A percentile compares a stretch with the other conserved stretches of the same genome.
These are phyloP conservation scores for Chiloscyllium punctatum DNA, from an alignment of 2,797 vertebrate genomes.

Conservation along the genomic window DNA sequence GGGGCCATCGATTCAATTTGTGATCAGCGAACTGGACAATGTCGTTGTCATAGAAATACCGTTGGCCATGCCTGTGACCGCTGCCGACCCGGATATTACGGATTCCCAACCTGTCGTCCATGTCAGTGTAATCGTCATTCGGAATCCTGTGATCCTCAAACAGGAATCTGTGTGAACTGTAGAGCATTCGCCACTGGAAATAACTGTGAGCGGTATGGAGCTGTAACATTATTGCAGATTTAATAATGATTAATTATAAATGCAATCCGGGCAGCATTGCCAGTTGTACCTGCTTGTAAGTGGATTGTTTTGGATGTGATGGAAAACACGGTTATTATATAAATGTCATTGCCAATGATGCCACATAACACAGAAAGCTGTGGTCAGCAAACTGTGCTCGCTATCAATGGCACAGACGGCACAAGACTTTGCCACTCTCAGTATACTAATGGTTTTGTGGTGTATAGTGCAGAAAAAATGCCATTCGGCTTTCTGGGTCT, in stretches of 20 bases:
- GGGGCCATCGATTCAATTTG: conserved; percentile 64
- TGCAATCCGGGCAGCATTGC: neutral
- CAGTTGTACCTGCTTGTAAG: neutral
- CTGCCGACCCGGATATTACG: conserved; percentile 65
- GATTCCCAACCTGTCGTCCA: conserved; percentile 68
- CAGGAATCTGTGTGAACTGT: conserved; percentile 63
- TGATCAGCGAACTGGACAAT: conserved; percentile 72
- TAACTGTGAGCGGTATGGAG: conserved; percentile 64
- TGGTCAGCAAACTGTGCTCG: neutral
- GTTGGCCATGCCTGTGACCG: conserved; percentile 60
- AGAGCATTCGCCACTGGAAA: conserved; percentile 57
- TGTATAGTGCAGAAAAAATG: no score
- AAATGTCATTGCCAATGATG: neutral
- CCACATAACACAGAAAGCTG: no score
- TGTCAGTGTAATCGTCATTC: conserved; percentile 66
- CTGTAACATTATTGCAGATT: conserved; percentile 19
- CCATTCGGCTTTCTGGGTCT: no score
- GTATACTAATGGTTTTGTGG: neutral
- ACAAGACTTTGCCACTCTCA: neutral
- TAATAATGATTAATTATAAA: neutral
- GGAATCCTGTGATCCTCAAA: conserved; percentile 62
- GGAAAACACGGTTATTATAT: neutral
- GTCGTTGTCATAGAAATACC: conserved; percentile 59
- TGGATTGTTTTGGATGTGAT: neutral
- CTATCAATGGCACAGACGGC: neutral